phyloP scores from a whole-genome alignment of 2,888 invertebrate genomes.

The Dynastes hyllus region DNA sequence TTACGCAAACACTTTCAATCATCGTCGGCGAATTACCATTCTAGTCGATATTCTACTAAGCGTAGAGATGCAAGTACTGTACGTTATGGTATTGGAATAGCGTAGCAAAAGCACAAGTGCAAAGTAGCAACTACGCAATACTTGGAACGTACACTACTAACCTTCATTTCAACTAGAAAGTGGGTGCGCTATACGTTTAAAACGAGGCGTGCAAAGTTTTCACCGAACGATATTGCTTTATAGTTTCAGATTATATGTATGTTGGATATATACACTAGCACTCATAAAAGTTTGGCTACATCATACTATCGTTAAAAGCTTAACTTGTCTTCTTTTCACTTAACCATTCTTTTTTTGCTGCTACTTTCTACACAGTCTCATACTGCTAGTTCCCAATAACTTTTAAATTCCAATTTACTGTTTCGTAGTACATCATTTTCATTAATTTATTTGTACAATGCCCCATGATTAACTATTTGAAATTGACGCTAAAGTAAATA shows the following conservation, averaged over 20 bases:
- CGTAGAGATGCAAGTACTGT: not conserved
- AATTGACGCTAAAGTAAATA: too few relatives aligned
- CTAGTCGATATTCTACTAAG: not conserved
- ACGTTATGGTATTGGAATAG: not conserved
- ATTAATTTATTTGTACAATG: too few relatives aligned
- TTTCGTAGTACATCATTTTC: too few relatives aligned
- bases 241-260: too few relatives aligned
- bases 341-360: too few relatives aligned
- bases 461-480: too few relatives aligned
- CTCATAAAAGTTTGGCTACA: not conserved
- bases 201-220: slow-evolving; percentile 63
- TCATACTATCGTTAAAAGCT: too few relatives aligned
- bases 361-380: too few relatives aligned
- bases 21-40: slow-evolving; percentile 1
- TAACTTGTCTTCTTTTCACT: too few relatives aligned
- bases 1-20: slow-evolving; percentile 16
- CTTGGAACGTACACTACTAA: slow-evolving; percentile 55
- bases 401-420: too few relatives aligned
- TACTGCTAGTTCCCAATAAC: too few relatives aligned
- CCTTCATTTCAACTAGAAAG: slow-evolving; percentile 60
- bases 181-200: slow-evolving; percentile 65
- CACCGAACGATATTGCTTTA: slow-evolving; percentile 7
- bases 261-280: too few relatives aligned
- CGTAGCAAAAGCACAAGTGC: slow-evolving; percentile 61
- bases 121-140: slow-evolving; percentile 58